Conservation (phyloP, 2,888 invertebrate genomes). For the Buathra laborator region DNA sequence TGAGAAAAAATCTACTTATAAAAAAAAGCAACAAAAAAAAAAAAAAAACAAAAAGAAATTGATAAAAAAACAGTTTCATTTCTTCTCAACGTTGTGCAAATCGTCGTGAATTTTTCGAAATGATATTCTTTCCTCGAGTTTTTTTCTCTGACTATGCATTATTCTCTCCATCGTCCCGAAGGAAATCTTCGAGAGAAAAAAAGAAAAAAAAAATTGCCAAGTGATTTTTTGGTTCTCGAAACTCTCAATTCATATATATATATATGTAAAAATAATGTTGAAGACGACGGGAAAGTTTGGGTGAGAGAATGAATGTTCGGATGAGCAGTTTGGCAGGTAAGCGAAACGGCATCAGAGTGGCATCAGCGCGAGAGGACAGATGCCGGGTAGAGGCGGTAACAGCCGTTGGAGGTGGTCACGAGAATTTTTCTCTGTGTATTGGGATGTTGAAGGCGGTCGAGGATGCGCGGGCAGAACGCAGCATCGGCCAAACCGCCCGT, state of each 20-base stretch:
- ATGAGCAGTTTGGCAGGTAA: conserved; percentile 30
- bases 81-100: too few relatives aligned
- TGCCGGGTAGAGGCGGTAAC: conserved; percentile 15
- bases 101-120: too few relatives aligned
- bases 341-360: conserved; percentile 2
- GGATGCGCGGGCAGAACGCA: conserved; percentile 60
- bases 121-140: too few relatives aligned
- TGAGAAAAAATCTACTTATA: not conserved
- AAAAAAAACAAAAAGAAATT: not conserved
- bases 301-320: conserved; percentile 1
- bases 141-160: not conserved
- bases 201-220: not conserved
- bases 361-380: conserved; percentile 23
- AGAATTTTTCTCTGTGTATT: conserved; percentile 43
- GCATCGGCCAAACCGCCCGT: conserved; percentile 37
- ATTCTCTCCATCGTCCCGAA: not conserved
- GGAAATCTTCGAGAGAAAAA: not conserved
- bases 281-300: not conserved
- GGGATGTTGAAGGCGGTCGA: conserved; percentile 54
- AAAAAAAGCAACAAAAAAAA: not conserved
- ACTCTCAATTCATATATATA: not conserved
- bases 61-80: too few relatives aligned
- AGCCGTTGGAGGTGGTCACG: conserved; percentile 33
- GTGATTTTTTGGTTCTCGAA: not conserved
- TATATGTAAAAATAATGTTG: not conserved